phyloP scores from a whole-genome alignment of 2,113 vertebrate species.

The Galeopterus variegatus region DNA sequence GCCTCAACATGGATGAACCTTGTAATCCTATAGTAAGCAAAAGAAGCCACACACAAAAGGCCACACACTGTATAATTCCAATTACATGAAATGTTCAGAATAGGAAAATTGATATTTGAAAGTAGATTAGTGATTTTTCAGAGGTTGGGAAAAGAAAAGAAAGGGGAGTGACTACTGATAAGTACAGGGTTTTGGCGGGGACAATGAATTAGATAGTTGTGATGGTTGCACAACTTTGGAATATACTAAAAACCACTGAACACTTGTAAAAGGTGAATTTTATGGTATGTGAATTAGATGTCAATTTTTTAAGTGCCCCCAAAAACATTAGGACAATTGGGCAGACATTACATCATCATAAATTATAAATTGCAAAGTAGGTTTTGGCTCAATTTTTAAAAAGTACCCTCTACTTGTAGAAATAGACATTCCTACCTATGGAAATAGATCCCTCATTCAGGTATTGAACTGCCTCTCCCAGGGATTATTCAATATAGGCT shows the following conservation, averaged over 20 bases:
- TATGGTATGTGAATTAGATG: neutral
- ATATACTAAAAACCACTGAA: neutral
- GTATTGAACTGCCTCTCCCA: neutral
- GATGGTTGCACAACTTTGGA: neutral
- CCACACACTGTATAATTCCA: neutral
- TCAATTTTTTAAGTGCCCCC: neutral
- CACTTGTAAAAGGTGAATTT: neutral
- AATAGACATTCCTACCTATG: neutral
- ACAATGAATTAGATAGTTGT: neutral
- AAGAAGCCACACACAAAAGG: neutral
- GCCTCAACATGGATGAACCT: neutral
- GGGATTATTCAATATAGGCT: neutral
- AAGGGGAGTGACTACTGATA: neutral
- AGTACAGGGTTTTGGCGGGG: neutral
- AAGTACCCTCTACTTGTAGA: constrained; percentile 29
- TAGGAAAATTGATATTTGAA: neutral
- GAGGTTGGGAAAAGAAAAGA: neutral
- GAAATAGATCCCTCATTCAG: neutral
- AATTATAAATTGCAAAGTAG: neutral
- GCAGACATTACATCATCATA: neutral
- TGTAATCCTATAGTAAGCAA: neutral
- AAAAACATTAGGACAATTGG: neutral
- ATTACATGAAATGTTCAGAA: neutral
- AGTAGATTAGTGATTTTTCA: neutral
- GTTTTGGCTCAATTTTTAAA: neutral